Conservation (phyloP, 2,113 vertebrate species). For the Zosterops lateralis region DNA sequence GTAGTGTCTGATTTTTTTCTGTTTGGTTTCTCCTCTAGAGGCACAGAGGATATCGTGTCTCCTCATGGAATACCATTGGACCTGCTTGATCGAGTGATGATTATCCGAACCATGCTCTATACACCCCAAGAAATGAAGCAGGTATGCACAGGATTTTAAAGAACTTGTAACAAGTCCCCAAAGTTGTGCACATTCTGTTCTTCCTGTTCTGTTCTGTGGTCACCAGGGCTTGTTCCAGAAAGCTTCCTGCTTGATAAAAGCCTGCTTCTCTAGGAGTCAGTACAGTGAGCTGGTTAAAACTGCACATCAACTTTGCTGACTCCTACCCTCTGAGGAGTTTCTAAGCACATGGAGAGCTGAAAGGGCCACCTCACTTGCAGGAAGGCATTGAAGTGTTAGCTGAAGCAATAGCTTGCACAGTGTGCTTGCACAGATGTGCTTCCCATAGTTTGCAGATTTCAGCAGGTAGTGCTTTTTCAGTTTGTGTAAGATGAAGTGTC, state of each 20-base stretch:
- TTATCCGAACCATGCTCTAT: constrained; percentile 95
- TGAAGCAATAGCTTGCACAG: neutral
- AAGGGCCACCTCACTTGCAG: neutral
- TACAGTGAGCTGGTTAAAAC: neutral
- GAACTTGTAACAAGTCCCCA: neutral
- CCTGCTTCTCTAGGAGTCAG: neutral
- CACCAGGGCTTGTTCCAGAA: neutral
- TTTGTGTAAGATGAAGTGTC: neutral
- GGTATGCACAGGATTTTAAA: constrained; percentile 65
- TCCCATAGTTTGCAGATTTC: neutral
- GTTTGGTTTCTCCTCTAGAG: constrained; percentile 71
- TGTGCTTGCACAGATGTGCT: neutral
- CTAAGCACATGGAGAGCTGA: neutral
- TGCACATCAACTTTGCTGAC: neutral
- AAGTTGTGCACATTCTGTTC: neutral
- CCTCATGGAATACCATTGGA: constrained; percentile 95
- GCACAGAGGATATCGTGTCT: constrained; percentile 92
- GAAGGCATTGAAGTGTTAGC: neutral
- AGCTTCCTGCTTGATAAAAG: neutral
- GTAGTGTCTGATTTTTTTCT: neutral
- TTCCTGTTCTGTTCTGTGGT: neutral
- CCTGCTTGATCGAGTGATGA: constrained; percentile 94
- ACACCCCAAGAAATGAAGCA: constrained; percentile 97
- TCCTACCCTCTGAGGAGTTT: neutral
- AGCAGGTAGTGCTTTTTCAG: neutral